phyloP scores from a whole-genome alignment of 2,797 vertebrate species.

The Cygnus olor region DNA sequence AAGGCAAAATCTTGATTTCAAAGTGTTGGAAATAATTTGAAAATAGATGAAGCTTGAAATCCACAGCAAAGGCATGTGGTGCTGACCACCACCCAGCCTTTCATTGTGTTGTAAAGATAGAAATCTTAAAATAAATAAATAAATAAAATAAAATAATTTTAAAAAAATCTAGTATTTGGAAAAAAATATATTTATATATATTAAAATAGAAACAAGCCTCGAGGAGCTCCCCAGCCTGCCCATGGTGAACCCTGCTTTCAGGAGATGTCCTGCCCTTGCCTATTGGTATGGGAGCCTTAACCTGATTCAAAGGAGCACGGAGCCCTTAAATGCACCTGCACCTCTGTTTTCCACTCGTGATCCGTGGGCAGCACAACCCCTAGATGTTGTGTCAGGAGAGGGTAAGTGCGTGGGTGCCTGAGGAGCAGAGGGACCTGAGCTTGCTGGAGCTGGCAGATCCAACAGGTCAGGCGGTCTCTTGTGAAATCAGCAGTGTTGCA shows the following conservation, averaged over 20 bases:
- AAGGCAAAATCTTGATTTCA: not conserved
- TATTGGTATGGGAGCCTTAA: not conserved
- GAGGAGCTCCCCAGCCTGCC: not conserved
- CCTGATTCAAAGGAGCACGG: not conserved
- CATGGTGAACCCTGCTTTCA: too few relatives aligned
- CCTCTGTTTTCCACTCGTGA: not conserved
- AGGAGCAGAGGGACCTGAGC: not conserved
- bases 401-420: fast-evolving
- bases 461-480: fast-evolving
- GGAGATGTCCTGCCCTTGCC: not conserved
- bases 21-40: not conserved
- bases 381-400: fast-evolving
- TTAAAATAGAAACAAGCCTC: not conserved
- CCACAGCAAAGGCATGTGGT: not conserved
- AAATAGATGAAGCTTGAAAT: not conserved
- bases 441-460: not conserved
- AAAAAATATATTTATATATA: too few relatives aligned
- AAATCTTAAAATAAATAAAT: not conserved
- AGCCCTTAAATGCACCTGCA: not conserved
- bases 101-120: not conserved
- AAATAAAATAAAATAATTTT: too few relatives aligned
- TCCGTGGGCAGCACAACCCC: not conserved
- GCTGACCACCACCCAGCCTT: not conserved
- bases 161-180: too few relatives aligned
- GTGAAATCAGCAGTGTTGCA: not conserved